Base-by-base conservation (phyloP, 2,888 invertebrate species). In the Kryphioiulus occultus region DNA sequence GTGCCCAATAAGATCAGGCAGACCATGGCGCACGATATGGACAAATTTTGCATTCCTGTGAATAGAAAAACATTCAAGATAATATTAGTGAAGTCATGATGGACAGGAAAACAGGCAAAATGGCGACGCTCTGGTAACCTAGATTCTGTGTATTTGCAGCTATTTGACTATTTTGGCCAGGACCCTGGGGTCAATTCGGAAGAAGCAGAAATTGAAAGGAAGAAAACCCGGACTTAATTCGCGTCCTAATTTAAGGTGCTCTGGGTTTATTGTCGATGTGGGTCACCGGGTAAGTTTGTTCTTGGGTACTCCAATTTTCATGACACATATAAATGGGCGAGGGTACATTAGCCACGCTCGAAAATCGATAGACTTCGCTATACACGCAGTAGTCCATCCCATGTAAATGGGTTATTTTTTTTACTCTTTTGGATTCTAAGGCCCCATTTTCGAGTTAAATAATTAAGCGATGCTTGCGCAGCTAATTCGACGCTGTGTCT, bases 31-130 rank as follows among this genome's bases (percentile, higher is more conserved):
- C 98, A 98, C 17, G 98, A 98, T 92, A 98, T 98, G 88, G 97
- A 98, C 89, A 98, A 93, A 92, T 98, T 98, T 93, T 98, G 97
- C 97, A 98, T 97, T 91, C 98, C 98, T 98, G 92, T 2, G n/a
- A 59, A 59, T 19, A 22, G 22, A n/a, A 22, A 53, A 53, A 53
- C 17, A 47, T 10, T 1, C 7, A 53, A 53, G 19, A 53, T 1
- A n/a, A 59, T 22, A 22, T 59, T 59, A 59, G 59, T 59, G 39
- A n/a, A 59, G 10, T 22, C 4, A 22, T 1, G 59, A 53, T 53
- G n/a, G n/a, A 53, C 53, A 53, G 1, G 22, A 22, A 59, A 22
- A 7, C 10, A 59, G 5, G 0, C 7, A 59, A 59, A 22, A 59
- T 22, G n/a, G 59, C 22, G 22, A 22, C 4, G 59, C 59, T 59